Conservation (phyloP, 2,113 vertebrate genomes). For the Sebastes schlegelii region DNA sequence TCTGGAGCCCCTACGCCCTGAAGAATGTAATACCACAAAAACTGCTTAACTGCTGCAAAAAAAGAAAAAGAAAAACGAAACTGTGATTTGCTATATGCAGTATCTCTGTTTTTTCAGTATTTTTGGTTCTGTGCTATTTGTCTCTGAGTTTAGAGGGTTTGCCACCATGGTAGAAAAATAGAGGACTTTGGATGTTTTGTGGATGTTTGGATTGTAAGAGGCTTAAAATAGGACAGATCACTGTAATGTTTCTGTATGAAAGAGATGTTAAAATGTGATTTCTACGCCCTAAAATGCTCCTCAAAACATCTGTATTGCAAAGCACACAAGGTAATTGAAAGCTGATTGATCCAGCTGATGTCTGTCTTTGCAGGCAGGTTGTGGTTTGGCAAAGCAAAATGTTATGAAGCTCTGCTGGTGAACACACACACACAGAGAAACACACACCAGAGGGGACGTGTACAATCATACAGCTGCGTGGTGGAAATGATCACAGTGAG, state of each 20-base stretch:
- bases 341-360: slow-evolving; percentile 21
- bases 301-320: slow-evolving; percentile 52
- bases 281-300: slow-evolving; percentile 38
- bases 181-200: slow-evolving; percentile 18
- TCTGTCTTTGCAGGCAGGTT: slow-evolving; percentile 48
- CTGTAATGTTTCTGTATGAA: slow-evolving; percentile 19
- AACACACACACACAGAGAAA: slow-evolving; percentile 32
- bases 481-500: slow-evolving; percentile 56
- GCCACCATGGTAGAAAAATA: not conserved
- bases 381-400: not conserved
- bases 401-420: slow-evolving; percentile 5
- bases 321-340: slow-evolving; percentile 66
- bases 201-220: slow-evolving; percentile 30
- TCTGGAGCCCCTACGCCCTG: slow-evolving; percentile 35
- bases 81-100: slow-evolving; percentile 55
- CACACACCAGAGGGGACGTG: slow-evolving; percentile 46
- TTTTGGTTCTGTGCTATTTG: slow-evolving; percentile 45
- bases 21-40: slow-evolving; percentile 56
- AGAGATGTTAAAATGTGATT: slow-evolving; percentile 37
- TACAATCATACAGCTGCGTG: slow-evolving; percentile 47
- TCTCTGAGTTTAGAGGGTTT: slow-evolving; percentile 47
- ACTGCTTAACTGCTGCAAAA: slow-evolving; percentile 44
- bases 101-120: slow-evolving; percentile 37
- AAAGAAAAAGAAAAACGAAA: slow-evolving; percentile 24
- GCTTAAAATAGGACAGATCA: slow-evolving; percentile 15